A percentile compares a stretch with the other conserved stretches of the same genome.
Evolutionary conservation across 2,888 invertebrate genomes (phyloP).

Genomic region (Eupithecia vulgata): DNA sequence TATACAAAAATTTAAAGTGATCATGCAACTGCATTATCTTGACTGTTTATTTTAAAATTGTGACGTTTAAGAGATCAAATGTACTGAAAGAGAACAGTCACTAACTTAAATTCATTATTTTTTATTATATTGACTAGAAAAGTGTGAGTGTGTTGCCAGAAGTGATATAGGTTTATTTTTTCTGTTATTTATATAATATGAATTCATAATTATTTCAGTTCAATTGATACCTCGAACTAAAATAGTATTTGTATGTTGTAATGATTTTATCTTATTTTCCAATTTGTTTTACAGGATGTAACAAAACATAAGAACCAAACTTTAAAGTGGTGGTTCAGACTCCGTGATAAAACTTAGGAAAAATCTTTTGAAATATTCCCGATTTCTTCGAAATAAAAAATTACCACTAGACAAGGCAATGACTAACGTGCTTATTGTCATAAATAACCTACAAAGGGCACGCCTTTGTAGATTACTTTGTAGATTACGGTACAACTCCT

Average conservation of each 20-base stretch:
- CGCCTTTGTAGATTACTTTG: no score
- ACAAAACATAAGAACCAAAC: no score
- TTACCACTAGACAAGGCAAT: no score
- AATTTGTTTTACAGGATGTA: not conserved
- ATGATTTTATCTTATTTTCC: not conserved
- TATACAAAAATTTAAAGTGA: not conserved
- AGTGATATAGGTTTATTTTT: not conserved
- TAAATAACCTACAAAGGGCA: no score
- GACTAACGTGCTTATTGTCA: no score
- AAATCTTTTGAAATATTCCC: no score
- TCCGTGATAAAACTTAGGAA: no score
- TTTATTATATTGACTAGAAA: constrained; percentile 16
- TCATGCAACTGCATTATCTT: not conserved
- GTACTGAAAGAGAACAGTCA: constrained; percentile 6
- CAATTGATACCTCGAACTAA: not conserved
- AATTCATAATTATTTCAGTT: not conserved
- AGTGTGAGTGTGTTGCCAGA: constrained; percentile 29
- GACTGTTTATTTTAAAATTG: constrained; percentile 3
- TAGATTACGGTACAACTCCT: no score
- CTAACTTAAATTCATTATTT: constrained; percentile 4
- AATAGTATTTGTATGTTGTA: not conserved
- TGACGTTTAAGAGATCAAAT: not conserved
- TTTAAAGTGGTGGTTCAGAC: no score
- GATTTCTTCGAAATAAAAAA: no score
- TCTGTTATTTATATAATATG: not conserved